Percentiles rank a stretch among this genome's conserved stretches.
These are phyloP conservation scores for Neoscelio sp. DNA, from an alignment of 2,888 invertebrate species.

Conservation along the genomic window DNA sequence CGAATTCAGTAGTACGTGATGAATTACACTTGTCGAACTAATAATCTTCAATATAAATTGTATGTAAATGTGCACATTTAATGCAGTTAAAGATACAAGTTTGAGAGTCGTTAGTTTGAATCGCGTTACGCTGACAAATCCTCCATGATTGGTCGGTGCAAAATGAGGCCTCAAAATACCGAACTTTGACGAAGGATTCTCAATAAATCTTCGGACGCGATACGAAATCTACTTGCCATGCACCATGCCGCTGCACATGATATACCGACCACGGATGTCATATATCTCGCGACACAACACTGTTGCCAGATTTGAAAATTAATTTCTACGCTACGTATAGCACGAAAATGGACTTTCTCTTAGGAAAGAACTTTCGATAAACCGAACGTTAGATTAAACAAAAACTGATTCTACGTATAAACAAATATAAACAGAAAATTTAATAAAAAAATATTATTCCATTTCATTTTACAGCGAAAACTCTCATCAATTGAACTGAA, in stretches of 20 bases:
- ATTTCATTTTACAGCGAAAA: too few species aligned
- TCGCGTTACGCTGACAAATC: slow-evolving; percentile 56
- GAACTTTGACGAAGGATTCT: slow-evolving; percentile 62
- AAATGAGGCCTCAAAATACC: slow-evolving; percentile 63
- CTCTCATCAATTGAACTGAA: too few species aligned
- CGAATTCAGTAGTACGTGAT: not conserved
- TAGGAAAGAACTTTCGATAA: slow-evolving; percentile 16
- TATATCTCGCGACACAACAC: slow-evolving; percentile 62
- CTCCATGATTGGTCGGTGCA: slow-evolving; percentile 46
- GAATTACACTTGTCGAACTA: too few species aligned
- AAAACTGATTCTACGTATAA: too few species aligned
- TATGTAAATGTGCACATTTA: not conserved
- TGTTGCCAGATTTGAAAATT: slow-evolving; percentile 67
- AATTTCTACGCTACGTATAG: slow-evolving; percentile 51
- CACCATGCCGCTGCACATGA: slow-evolving; percentile 64
- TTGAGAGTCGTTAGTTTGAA: slow-evolving; percentile 41
- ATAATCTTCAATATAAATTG: too few species aligned
- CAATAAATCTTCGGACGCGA: slow-evolving; percentile 64
- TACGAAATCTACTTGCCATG: slow-evolving; percentile 66
- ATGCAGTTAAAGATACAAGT: slow-evolving; percentile 28
- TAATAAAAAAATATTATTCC: too few species aligned
- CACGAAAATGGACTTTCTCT: slow-evolving; percentile 48
- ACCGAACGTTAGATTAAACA: slow-evolving; percentile 18
- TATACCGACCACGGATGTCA: slow-evolving; percentile 65
- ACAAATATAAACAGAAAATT: not conserved